phyloP scores from a whole-genome alignment of 2,113 vertebrate species.

The Equus przewalskii region DNA sequence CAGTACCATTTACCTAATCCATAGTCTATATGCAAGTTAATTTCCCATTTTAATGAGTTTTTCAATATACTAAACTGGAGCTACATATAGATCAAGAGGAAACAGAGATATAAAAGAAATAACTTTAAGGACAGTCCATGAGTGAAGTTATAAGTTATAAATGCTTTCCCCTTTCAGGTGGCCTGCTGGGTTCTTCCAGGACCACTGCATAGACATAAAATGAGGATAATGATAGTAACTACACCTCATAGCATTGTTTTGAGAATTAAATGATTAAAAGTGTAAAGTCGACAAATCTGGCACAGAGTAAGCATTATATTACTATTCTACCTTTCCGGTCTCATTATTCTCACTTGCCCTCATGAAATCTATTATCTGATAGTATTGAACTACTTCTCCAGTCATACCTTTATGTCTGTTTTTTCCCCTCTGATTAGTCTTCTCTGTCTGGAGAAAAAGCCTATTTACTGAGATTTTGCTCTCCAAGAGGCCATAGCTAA shows the following conservation, averaged over 20 bases:
- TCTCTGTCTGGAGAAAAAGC: background rate
- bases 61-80: background rate
- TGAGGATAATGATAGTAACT: background rate
- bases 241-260: background rate
- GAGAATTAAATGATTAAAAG: slow-evolving; percentile 15
- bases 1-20: background rate
- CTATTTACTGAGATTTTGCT: slow-evolving; percentile 1
- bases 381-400: background rate
- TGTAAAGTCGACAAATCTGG: background rate
- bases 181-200: background rate
- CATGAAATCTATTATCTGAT: background rate
- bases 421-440: background rate
- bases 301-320: background rate
- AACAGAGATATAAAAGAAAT: background rate
- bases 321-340: background rate
- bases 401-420: background rate
- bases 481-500: background rate
- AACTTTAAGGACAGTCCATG: background rate
- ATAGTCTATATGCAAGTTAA: background rate
- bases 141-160: background rate
- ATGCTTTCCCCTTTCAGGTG: background rate
- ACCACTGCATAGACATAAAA: slow-evolving; percentile 3
- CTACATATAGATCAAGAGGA: background rate
- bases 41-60: background rate
- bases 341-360: slow-evolving; percentile 6